A percentile compares a stretch with the other conserved stretches of the same genome.
These are phyloP conservation scores for Lobophora halterata DNA, from an alignment of 2,888 invertebrate species.

Conservation along the genomic window DNA sequence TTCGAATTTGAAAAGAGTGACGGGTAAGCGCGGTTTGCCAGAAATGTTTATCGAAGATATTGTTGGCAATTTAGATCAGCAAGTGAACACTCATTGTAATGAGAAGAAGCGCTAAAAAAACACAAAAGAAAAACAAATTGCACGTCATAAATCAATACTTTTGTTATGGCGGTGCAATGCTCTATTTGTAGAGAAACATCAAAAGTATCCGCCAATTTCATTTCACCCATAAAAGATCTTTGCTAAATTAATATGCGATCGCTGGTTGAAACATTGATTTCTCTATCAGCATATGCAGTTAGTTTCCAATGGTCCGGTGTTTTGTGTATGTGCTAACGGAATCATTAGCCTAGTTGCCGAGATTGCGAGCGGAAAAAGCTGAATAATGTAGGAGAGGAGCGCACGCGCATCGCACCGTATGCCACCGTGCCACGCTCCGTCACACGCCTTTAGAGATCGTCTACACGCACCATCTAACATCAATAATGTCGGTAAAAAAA, in stretches of 20 bases:
- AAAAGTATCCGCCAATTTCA: neutral
- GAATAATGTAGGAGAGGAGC: conserved; percentile 59
- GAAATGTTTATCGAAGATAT: no score
- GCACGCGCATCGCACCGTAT: conserved; percentile 34
- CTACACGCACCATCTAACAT: conserved; percentile 41
- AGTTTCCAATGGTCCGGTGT: conserved; percentile 64
- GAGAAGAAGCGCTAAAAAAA: no score
- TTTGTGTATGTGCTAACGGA: conserved; percentile 76
- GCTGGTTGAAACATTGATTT: conserved; percentile 37
- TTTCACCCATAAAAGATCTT: neutral
- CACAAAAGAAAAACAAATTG: no score
- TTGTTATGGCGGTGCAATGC: no score
- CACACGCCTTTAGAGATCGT: conserved; percentile 23
- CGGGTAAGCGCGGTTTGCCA: no score
- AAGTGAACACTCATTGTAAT: no score
- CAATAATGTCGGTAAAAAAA: conserved; percentile 31
- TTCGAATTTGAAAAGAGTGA: neutral
- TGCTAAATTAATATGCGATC: conserved; percentile 18
- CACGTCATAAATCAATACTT: no score
- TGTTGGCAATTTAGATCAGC: no score
- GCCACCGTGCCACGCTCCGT: conserved; percentile 32
- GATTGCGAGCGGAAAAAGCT: conserved; percentile 69
- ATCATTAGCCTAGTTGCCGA: conserved; percentile 72
- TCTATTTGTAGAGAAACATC: no score
- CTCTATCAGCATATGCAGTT: conserved; percentile 56